phyloP scores from a whole-genome alignment of 2,113 vertebrate species.

The Aleadryas rufinucha region DNA sequence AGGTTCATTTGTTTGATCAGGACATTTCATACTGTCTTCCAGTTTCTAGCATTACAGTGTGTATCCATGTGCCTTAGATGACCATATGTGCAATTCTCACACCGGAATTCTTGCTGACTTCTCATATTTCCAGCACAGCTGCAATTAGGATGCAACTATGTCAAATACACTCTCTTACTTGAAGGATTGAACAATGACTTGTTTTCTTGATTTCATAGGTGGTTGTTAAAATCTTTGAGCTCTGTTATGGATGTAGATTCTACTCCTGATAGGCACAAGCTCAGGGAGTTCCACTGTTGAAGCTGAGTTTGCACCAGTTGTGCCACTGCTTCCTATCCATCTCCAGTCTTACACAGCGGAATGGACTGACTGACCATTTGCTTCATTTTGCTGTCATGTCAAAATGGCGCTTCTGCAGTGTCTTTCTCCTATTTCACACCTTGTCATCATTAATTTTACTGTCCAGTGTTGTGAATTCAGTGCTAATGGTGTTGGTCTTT shows the following conservation, averaged over 20 bases:
- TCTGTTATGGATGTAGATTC: neutral
- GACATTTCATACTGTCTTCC: neutral
- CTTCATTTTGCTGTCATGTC: neutral
- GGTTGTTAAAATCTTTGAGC: neutral
- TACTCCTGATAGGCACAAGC: neutral
- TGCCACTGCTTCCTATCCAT: neutral
- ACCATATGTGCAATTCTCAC: slow-evolving; percentile 34
- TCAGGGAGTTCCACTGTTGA: neutral
- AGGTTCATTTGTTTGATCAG: slow-evolving; percentile 11
- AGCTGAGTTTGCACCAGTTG: neutral
- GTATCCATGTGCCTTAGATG: neutral
- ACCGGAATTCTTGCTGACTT: slow-evolving; percentile 22
- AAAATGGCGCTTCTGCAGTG: neutral
- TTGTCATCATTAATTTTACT: neutral
- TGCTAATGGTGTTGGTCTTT: neutral
- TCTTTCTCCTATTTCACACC: neutral
- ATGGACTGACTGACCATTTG: neutral
- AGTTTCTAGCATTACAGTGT: neutral
- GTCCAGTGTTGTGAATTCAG: neutral
- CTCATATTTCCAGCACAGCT: neutral
- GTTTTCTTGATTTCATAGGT: neutral
- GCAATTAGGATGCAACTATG: neutral
- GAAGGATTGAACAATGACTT: neutral
- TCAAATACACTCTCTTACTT: neutral
- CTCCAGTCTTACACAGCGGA: neutral